Evolutionary conservation across 2,888 invertebrate species (phyloP), one percentile per base, ranked within the genome.

Genomic region (Clostera curtula): DNA sequence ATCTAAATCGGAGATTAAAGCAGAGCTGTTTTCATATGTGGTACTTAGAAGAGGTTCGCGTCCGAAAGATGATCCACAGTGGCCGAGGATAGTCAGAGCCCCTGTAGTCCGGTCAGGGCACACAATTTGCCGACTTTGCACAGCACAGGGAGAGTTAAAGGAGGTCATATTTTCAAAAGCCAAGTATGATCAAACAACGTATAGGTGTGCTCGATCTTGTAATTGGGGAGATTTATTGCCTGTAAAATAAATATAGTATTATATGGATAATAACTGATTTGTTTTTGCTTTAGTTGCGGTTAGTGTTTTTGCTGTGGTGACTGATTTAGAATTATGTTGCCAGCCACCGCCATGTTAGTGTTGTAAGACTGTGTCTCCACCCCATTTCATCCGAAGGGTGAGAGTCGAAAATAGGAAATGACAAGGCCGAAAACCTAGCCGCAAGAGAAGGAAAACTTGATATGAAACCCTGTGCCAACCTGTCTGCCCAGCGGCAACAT

Each of bases 191-290:
- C 90, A 88, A 89, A 91, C 77, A 7, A 85, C 90, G 0, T 94
- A 93, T 50, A 84, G 88, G 44, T 93, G 93, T 73, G 93, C 92
- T 0, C 86, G 89, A 52, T 83, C 86, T 1, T 87, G 90, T 43
- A 85, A 86, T 43, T 95, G 93, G 93, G 95, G 95, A 3, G 95
- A 95, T 68, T 70, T 89, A 19, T 70, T 96, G 36, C 95, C 95
- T 12, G 75, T 91, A 12, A 77, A 85, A 71, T 53, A 73, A 71
- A 64, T 36, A n/a, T n/a, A n/a, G n/a, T n/a, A n/a, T n/a, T n/a
- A n/a, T n/a, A n/a, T n/a, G n/a, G n/a, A n/a, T n/a, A n/a, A n/a
- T n/a, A n/a, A n/a, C n/a, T n/a, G n/a, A n/a, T n/a, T n/a, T n/a
- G n/a, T n/a, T n/a, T n/a, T n/a, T n/a, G n/a, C n/a, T n/a, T n/a